Conservation (phyloP, 2,888 invertebrate species). For the Andricus quercusramuli region DNA sequence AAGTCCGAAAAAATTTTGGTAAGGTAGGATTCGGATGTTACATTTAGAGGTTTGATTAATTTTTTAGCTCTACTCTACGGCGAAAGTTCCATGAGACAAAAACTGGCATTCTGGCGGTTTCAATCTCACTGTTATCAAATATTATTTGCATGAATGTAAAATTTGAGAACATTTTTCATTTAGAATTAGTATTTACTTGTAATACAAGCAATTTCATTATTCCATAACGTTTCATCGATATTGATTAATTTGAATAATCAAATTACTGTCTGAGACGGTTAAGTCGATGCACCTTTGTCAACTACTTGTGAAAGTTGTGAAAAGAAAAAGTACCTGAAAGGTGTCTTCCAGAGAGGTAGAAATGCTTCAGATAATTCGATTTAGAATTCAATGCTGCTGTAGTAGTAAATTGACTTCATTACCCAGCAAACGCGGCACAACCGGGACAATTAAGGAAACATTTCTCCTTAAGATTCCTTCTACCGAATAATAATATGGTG, state of each 20-base stretch:
- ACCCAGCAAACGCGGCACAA: conserved; percentile 43
- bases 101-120: no score
- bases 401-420: conserved; percentile 65
- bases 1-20: no score
- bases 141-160: no score
- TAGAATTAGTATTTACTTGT: no score
- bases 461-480: conserved; percentile 48
- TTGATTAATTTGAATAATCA: conserved; percentile 1
- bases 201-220: no score
- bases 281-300: conserved; percentile 9
- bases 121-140: no score
- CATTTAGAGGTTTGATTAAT: no score
- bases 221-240: no score
- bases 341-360: not conserved
- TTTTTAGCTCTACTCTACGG: no score
- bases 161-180: no score
- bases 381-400: conserved; percentile 52
- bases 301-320: conserved; percentile 12
- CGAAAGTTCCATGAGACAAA: no score
- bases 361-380: conserved; percentile 60
- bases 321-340: conserved; percentile 26
- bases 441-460: conserved; percentile 65
- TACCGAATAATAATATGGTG: conserved; percentile 52
- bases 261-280: conserved; percentile 5
- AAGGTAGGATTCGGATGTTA: no score